Evolutionary conservation across 2,888 invertebrate genomes (phyloP).

Genomic region (Limnephilus rhombicus): DNA sequence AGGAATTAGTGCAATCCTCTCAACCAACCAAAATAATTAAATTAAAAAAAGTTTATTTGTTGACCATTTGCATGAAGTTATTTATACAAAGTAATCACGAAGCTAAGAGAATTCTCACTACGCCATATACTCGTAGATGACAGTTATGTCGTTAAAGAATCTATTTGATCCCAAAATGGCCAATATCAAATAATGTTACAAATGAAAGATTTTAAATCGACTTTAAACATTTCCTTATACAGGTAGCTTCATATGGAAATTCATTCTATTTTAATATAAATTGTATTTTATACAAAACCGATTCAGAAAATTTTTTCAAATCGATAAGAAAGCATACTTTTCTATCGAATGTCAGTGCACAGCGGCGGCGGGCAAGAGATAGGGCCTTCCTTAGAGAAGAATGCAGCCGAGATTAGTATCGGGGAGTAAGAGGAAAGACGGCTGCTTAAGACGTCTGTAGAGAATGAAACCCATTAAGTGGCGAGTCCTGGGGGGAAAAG

Average conservation of each 20-base stretch:
- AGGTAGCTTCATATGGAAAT: too few species aligned
- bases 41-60: too few species aligned
- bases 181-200: not conserved
- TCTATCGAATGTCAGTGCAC: not conserved
- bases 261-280: too few species aligned
- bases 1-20: too few species aligned
- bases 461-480: constrained; percentile 35
- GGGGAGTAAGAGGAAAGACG: constrained; percentile 16
- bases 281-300: not conserved
- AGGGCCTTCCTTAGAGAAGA: not conserved
- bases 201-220: not conserved
- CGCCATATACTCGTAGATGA: not conserved
- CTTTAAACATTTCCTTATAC: not conserved
- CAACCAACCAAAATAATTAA: too few species aligned
- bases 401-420: constrained; percentile 25
- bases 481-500: not conserved
- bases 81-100: too few species aligned
- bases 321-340: not conserved
- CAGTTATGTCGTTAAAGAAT: not conserved
- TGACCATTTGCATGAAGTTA: too few species aligned
- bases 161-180: not conserved
- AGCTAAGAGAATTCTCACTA: too few species aligned
- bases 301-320: not conserved
- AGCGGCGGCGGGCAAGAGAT: not conserved
- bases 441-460: constrained; percentile 33